A percentile compares a stretch with the other conserved stretches of the same genome.
These are phyloP conservation scores for Diabrotica virgifera DNA, from an alignment of 1,140 invertebrate species.

Conservation along the genomic window DNA sequence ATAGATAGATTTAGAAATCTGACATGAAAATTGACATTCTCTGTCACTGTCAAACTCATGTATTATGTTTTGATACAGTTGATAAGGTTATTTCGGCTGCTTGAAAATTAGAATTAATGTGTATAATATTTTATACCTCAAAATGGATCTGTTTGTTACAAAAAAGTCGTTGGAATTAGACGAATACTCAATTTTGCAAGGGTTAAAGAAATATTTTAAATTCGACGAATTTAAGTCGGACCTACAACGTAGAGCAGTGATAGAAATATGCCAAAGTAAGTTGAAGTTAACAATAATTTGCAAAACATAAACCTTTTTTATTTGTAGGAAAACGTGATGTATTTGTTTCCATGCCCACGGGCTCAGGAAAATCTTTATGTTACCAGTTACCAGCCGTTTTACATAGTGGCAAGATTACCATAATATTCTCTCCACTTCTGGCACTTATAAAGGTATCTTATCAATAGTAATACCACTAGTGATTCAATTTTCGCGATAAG, in stretches of 20 bases:
- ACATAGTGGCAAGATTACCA: conserved; percentile 68
- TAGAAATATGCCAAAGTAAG: conserved; percentile 42
- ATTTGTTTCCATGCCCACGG: conserved; percentile 88
- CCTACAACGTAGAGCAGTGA: conserved; percentile 40
- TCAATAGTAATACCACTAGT: too few relatives aligned
- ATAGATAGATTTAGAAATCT: too few relatives aligned
- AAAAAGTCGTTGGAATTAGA: conserved; percentile 24
- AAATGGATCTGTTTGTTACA: too few relatives aligned
- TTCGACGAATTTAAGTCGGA: conserved; percentile 44
- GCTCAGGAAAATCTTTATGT: conserved; percentile 93
- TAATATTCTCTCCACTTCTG: conserved; percentile 90
- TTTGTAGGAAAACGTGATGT: conserved; percentile 68
- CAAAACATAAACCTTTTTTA: conserved; percentile 1
- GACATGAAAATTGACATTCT: too few relatives aligned
- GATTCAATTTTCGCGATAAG: too few relatives aligned
- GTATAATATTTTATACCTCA: too few relatives aligned
- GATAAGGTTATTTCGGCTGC: too few relatives aligned
- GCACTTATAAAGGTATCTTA: conserved; percentile 70
- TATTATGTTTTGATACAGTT: too few relatives aligned
- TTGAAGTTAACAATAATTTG: conserved; percentile 12
- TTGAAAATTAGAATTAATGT: too few relatives aligned
- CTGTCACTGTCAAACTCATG: too few relatives aligned
- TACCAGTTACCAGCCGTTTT: conserved; percentile 88
- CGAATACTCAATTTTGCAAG: conserved; percentile 29
- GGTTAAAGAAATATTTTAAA: conserved; percentile 41